Evolutionary conservation across 1,140 invertebrate genomes (phyloP).

Genomic region (Aphidius ervi): DNA sequence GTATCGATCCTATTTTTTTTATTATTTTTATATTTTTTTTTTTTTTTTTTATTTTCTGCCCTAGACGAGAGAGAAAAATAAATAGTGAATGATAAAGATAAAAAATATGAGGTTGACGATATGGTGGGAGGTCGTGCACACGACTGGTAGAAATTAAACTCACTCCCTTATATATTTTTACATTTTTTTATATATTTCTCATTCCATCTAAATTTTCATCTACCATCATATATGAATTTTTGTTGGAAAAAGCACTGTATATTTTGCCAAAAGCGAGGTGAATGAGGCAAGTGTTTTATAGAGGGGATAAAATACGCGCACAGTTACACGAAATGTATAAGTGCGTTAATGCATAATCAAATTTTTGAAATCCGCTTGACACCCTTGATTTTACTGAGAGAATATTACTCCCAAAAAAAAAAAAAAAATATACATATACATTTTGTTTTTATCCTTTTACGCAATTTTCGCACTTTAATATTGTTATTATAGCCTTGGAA

Average conservation of each 20-base stretch:
- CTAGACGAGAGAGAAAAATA: slow-evolving; percentile 19
- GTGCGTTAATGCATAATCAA: slow-evolving; percentile 55
- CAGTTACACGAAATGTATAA: slow-evolving; percentile 49
- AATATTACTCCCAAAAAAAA: not conserved
- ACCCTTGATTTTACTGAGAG: slow-evolving; percentile 32
- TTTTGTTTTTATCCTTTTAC: too few relatives aligned
- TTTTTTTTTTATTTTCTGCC: not conserved
- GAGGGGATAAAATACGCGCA: slow-evolving; percentile 29
- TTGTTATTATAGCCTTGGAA: too few relatives aligned
- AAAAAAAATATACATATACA: not conserved
- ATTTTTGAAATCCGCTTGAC: slow-evolving; percentile 33
- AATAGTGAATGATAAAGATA: not conserved
- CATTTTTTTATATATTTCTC: slow-evolving; percentile 7
- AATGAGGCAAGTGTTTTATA: slow-evolving; percentile 1
- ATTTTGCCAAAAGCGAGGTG: not conserved
- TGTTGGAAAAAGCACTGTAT: not conserved
- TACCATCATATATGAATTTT: not conserved
- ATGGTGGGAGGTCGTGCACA: slow-evolving; percentile 25
- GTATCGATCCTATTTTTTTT: slow-evolving; percentile 53
- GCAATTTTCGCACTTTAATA: too few relatives aligned
- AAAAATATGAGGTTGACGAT: slow-evolving; percentile 8
- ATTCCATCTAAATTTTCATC: slow-evolving; percentile 7
- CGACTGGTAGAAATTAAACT: slow-evolving; percentile 44
- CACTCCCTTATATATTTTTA: slow-evolving; percentile 26
- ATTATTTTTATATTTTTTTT: too few relatives aligned